Base-by-base conservation (phyloP, 2,888 invertebrate species). In the Hedychridium roseum region DNA sequence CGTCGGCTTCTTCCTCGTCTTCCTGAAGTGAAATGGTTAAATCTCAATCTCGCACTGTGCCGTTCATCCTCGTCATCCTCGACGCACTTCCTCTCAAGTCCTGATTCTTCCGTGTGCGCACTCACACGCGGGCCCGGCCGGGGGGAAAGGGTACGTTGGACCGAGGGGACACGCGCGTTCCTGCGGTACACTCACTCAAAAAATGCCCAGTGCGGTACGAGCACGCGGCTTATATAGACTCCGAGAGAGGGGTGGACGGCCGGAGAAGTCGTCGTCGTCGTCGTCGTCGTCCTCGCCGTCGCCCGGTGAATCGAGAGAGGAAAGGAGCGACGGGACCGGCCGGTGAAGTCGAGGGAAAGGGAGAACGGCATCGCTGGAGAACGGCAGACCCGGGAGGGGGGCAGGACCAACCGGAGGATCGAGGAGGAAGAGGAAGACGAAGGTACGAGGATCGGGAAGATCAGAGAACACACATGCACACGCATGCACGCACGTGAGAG, bases 211-310 rank as follows among this genome's bases (percentile, higher is more conserved):
- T 60, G 64, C 59, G 60, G 66, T 67, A 64, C 52, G 62, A 61
- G 50, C 54, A 57, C 60, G 64, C 67, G 36, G 68, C 71, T 78
- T 78, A 76, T 78, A 78, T 78, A 78, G 76, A 78, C 74, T 78
- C 73, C 57, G 58, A 36, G 47, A 59, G 64, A 57, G 57, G 64
- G 60, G 54, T 54, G 52, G 23, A 6, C 15, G 6, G 47, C 17
- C 43, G 50, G 38, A 39, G 55, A 48, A 54, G 57, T 52, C 48
- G 51, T 43, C 53, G 41, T 39, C 45, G n/a, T n/a, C n/a, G n/a
- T n/a, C n/a, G n/a, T n/a, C n/a, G n/a, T n/a, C n/a, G n/a, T n/a
- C n/a, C n/a, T n/a, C 37, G 45, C 47, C 51, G 50, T 45, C 59
- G 63, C 60, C 61, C 64, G 62, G 66, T 64, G 68, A 68, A 71